These are phyloP conservation scores for Benthosema pterotum DNA, from an alignment of 2,797 vertebrate genomes.

Conservation along the genomic window DNA sequence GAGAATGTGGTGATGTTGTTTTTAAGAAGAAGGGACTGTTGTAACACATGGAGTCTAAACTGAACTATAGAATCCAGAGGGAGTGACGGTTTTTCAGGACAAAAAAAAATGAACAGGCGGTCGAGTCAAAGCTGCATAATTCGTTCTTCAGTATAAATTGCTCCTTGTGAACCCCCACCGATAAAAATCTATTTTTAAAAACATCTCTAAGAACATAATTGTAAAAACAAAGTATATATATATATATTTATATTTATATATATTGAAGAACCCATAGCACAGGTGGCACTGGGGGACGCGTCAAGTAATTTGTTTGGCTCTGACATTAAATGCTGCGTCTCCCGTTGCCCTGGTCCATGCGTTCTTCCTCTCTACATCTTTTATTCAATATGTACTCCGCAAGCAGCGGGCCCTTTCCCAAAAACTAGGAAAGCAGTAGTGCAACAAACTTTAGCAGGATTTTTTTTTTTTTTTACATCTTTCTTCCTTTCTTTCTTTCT, in stretches of 20 bases:
- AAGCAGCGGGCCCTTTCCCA: conserved; percentile 85
- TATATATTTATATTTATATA: conserved; percentile 48
- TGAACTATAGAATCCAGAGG: conserved; percentile 1
- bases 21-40: conserved; percentile 57
- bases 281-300: conserved; percentile 50
- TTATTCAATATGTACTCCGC: conserved; percentile 64
- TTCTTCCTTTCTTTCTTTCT: conserved; percentile 49
- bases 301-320: conserved; percentile 59
- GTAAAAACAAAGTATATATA: conserved; percentile 76
- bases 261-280: conserved; percentile 53
- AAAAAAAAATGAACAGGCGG: no score
- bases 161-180: conserved; percentile 63
- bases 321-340: conserved; percentile 45
- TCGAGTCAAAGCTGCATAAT: conserved; percentile 69
- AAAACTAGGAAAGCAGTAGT: conserved; percentile 90
- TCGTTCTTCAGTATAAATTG: conserved; percentile 78
- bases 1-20: conserved; percentile 60
- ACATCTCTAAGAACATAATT: conserved; percentile 83
- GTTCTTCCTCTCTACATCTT: conserved; percentile 45
- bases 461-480: conserved; percentile 37
- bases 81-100: neutral
- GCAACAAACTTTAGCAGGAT: conserved; percentile 89
- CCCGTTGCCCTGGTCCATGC: conserved; percentile 40
- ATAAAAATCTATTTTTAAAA: conserved; percentile 91
- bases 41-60: neutral